Evolutionary conservation across 2,113 vertebrate genomes (phyloP).

Genomic region (Hypanus sabinus): DNA sequence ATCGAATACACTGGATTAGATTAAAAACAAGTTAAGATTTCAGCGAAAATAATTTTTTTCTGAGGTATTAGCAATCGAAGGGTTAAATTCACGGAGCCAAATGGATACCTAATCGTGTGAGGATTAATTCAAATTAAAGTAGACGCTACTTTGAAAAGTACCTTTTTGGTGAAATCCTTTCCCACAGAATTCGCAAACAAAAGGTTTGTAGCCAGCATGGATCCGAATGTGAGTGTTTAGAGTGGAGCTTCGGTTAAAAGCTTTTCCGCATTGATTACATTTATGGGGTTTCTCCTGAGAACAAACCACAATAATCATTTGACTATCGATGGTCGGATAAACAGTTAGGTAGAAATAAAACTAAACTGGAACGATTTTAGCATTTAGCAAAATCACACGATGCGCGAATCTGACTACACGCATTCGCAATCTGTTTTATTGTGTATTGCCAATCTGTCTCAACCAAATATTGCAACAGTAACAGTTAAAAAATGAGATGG

Average conservation of each 20-base stretch:
- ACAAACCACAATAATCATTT: background rate
- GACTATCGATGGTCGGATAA: background rate
- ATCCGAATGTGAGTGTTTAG: constrained; percentile 96
- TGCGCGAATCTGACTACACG: background rate
- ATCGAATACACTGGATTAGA: too few relatives aligned
- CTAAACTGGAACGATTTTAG: background rate
- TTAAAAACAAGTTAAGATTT: background rate
- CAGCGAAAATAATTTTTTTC: background rate
- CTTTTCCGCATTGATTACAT: constrained; percentile 95
- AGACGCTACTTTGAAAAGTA: constrained; percentile 48
- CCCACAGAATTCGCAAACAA: constrained; percentile 95
- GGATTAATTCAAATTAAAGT: constrained; percentile 22
- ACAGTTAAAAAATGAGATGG: background rate
- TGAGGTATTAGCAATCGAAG: background rate
- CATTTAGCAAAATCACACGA: background rate
- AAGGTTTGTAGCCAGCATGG: constrained; percentile 96
- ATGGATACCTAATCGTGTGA: background rate
- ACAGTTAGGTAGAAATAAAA: background rate
- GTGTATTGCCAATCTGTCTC: too few relatives aligned
- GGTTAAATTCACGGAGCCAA: constrained; percentile 21
- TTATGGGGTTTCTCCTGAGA: constrained; percentile 91
- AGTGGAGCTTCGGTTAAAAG: constrained; percentile 97
- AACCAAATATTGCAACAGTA: background rate
- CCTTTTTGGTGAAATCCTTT: constrained; percentile 99
- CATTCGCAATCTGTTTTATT: background rate